These are phyloP conservation scores for Nemurella pictetii DNA, from an alignment of 2,888 invertebrate species.

Conservation along the genomic window DNA sequence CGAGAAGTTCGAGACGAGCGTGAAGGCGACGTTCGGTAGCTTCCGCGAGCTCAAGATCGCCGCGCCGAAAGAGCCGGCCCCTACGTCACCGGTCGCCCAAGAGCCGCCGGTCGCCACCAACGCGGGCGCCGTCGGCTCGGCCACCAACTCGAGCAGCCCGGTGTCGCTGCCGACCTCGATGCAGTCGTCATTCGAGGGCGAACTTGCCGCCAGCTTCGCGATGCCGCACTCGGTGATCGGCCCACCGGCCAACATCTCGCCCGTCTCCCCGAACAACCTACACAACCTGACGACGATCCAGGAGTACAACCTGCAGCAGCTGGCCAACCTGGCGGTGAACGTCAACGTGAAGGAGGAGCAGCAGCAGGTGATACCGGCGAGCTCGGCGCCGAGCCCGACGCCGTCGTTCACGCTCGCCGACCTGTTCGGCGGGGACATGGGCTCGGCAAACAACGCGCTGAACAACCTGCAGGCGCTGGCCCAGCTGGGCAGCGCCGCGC, in stretches of 20 bases:
- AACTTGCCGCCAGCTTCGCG: slow-evolving; percentile 55
- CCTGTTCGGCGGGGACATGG: slow-evolving; percentile 71
- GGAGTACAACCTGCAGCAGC: slow-evolving; percentile 82
- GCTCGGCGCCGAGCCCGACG: slow-evolving; percentile 60
- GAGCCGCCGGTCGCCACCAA: slow-evolving; percentile 27
- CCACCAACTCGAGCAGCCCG: slow-evolving; percentile 67
- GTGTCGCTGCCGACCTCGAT: slow-evolving; percentile 68
- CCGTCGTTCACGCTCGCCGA: slow-evolving; percentile 71
- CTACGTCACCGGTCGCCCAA: slow-evolving; percentile 50
- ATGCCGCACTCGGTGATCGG: slow-evolving; percentile 51
- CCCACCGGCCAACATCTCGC: slow-evolving; percentile 46
- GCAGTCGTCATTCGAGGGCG: slow-evolving; percentile 79
- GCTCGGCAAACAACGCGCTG: slow-evolving; percentile 72
- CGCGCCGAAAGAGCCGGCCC: slow-evolving; percentile 54
- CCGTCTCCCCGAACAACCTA: slow-evolving; percentile 52
- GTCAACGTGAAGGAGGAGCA: slow-evolving; percentile 44
- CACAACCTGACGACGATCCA: slow-evolving; percentile 72
- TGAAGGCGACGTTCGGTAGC: slow-evolving; percentile 70
- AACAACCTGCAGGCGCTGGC: slow-evolving; percentile 89
- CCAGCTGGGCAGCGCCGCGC: slow-evolving; percentile 70
- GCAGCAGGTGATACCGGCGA: slow-evolving; percentile 47
- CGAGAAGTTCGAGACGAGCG: slow-evolving; percentile 73
- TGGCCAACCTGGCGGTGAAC: slow-evolving; percentile 80
- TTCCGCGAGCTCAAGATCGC: slow-evolving; percentile 66
- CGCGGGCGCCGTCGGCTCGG: slow-evolving; percentile 54